Evolutionary conservation across 2,113 vertebrate species (phyloP), one percentile per base, ranked within the genome.

Genomic region (Cochlearius cochlearius): DNA sequence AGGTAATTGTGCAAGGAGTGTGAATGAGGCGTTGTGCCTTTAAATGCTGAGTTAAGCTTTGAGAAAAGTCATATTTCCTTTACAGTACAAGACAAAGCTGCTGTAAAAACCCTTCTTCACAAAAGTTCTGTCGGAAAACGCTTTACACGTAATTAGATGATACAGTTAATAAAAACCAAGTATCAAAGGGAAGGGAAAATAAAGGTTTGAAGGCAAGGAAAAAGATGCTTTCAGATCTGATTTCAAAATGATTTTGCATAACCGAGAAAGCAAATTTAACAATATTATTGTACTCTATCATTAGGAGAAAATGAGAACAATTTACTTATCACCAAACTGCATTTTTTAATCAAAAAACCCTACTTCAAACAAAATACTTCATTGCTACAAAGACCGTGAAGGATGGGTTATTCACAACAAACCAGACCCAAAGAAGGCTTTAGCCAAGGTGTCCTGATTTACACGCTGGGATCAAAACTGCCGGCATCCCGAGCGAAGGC

Each of bases 221-320:
- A 95, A 75, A 49, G 79, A 87, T 73, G 58, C 56, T 96, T 94
- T 95, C 88, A 91, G 86, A 92, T 94, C 80, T 53, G 86, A 96
- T 97, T 96, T 95, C 88, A 95, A 95, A 95, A 89, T 39, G 53
- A 89, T 58, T 80, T 34, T 58, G 73, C 49, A 16, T 20, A 91
- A 96, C 69, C 6, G 58, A 76, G 73, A 90, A 85, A 62, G 89
- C 62, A 69, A 41, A 76, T 88, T 58, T 89, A 95, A 95, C 81
- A 84, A 63, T 86, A 85, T 91, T 43, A 41, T 85, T 41, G 59
- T 47, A 81, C 38, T 84, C 86, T 92, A 75, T 94, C 84, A 92
- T 93, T 89, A 96, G 88, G 64, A 87, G 91, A 84, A 85, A 92
- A 92, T 64, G 56, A 94, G 80, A 94, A 52, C 20, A 21, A 72